Conservation (phyloP, 2,797 vertebrate species). For the Gouania willdenowi region DNA sequence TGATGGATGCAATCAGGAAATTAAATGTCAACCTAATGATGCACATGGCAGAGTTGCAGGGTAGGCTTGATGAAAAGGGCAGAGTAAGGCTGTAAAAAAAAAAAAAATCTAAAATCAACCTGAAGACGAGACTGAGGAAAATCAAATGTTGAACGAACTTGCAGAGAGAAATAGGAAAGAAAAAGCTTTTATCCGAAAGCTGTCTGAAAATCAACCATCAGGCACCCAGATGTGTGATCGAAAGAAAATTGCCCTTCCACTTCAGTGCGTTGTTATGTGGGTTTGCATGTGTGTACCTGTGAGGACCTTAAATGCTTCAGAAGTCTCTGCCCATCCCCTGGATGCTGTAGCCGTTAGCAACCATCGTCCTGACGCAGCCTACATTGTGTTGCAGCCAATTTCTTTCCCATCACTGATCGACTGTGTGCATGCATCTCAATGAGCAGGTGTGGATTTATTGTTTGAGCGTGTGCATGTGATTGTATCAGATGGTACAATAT, state of each 20-base stretch:
- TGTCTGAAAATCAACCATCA: conserved; percentile 10
- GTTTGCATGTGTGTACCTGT: neutral
- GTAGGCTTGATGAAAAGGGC: conserved; percentile 13
- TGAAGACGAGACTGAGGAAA: conserved; percentile 3
- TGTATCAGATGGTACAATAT: conserved; percentile 17
- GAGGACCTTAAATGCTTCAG: conserved; percentile 23
- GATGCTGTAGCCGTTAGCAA: conserved; percentile 76
- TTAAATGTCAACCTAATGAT: conserved; percentile 17
- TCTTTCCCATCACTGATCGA: conserved; percentile 56
- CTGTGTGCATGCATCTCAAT: conserved; percentile 67
- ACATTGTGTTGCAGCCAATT: conserved; percentile 64
- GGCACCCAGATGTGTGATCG: conserved; percentile 19
- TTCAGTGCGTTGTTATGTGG: conserved; percentile 21
- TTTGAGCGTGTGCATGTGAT: neutral
- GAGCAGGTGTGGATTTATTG: conserved; percentile 58
- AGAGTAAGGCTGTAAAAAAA: neutral
- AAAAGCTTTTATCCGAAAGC: conserved; percentile 24
- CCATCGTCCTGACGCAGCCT: conserved; percentile 58
- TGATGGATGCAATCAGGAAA: conserved; percentile 55
- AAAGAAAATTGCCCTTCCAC: conserved; percentile 56
- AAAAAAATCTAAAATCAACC: neutral
- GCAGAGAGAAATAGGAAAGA: neutral
- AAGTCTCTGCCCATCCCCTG: conserved; percentile 59
- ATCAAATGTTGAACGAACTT: neutral
- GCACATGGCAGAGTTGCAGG: neutral